Conservation (phyloP, 92 coral and sea anemone genomes). For the Montipora capitata region DNA sequence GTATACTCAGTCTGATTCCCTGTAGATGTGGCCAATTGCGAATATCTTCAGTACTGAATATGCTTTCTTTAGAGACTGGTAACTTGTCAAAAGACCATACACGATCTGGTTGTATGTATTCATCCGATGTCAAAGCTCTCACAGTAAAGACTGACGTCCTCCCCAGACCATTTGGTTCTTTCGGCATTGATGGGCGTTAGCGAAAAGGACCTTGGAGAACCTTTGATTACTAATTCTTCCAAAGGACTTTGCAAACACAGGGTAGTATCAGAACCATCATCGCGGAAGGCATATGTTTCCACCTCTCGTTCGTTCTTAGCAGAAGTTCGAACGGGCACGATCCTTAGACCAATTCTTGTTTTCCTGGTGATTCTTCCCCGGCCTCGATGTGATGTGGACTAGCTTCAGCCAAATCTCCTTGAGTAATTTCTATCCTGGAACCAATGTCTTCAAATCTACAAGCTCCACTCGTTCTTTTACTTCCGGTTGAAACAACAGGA, state of each 20-base stretch:
- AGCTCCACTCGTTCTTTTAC: too few species aligned
- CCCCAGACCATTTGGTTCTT: too few species aligned
- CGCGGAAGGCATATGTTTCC: constrained; percentile 55
- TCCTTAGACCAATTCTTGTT: constrained; percentile 16
- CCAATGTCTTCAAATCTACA: too few species aligned
- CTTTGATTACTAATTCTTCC: constrained; percentile 25
- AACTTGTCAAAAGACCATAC: constrained; percentile 57
- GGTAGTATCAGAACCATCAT: constrained; percentile 56
- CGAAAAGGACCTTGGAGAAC: constrained; percentile 19
- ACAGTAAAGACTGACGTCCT: not conserved
- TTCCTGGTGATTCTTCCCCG: too few species aligned
- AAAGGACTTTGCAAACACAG: constrained; percentile 32
- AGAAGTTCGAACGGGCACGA: not conserved
- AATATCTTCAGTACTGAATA: constrained; percentile 31
- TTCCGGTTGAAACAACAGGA: too few species aligned
- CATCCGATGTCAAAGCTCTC: constrained; percentile 11
- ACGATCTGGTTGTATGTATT: not conserved
- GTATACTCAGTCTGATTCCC: constrained; percentile 12
- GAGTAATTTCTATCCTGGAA: too few species aligned
- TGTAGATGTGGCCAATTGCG: constrained; percentile 53
- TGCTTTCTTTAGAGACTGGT: constrained; percentile 9
- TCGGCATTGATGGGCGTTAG: not conserved
- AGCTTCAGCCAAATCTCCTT: too few species aligned
- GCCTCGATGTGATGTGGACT: too few species aligned
- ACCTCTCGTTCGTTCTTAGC: constrained; percentile 5